These are phyloP conservation scores for Pyralis farinalis DNA, from an alignment of 2,888 invertebrate species.

Conservation along the genomic window DNA sequence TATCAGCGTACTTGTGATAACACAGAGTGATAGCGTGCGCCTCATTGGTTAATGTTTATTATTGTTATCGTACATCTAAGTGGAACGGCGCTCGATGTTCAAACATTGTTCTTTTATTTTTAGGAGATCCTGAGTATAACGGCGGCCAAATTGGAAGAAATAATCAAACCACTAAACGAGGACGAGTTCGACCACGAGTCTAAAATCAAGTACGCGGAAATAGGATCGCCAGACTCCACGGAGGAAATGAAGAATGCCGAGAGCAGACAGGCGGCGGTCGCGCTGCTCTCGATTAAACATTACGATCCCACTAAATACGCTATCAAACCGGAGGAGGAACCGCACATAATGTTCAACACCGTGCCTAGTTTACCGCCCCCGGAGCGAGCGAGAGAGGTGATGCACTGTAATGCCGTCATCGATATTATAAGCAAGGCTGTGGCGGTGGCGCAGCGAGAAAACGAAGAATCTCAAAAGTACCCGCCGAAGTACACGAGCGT, in stretches of 20 bases:
- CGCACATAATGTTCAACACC: slow-evolving; percentile 81
- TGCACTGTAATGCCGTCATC: slow-evolving; percentile 77
- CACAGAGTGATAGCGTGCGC: slow-evolving; percentile 55
- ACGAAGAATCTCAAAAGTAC: slow-evolving; percentile 65
- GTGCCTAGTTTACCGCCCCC: slow-evolving; percentile 79
- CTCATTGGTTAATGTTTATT: slow-evolving; percentile 60
- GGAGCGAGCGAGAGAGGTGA: slow-evolving; percentile 75
- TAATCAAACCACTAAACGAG: slow-evolving; percentile 72
- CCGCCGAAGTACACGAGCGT: slow-evolving; percentile 54
- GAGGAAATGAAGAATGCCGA: slow-evolving; percentile 78
- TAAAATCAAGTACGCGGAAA: slow-evolving; percentile 64
- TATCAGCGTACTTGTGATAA: slow-evolving; percentile 65
- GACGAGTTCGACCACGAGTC: slow-evolving; percentile 50
- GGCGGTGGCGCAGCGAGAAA: slow-evolving; percentile 73
- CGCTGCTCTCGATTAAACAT: slow-evolving; percentile 74
- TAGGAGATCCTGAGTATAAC: slow-evolving; percentile 82
- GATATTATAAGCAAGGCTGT: slow-evolving; percentile 77
- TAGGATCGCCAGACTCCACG: slow-evolving; percentile 73
- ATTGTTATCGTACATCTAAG: slow-evolving; percentile 57
- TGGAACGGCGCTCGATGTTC: slow-evolving; percentile 42
- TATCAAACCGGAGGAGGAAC: slow-evolving; percentile 66
- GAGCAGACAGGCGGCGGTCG: slow-evolving; percentile 75
- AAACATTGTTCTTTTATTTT: slow-evolving; percentile 58
- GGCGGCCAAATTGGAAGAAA: slow-evolving; percentile 79
- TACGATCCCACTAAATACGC: slow-evolving; percentile 74